phyloP scores from a whole-genome alignment of 2,888 invertebrate genomes.

The Masnerella sp. region DNA sequence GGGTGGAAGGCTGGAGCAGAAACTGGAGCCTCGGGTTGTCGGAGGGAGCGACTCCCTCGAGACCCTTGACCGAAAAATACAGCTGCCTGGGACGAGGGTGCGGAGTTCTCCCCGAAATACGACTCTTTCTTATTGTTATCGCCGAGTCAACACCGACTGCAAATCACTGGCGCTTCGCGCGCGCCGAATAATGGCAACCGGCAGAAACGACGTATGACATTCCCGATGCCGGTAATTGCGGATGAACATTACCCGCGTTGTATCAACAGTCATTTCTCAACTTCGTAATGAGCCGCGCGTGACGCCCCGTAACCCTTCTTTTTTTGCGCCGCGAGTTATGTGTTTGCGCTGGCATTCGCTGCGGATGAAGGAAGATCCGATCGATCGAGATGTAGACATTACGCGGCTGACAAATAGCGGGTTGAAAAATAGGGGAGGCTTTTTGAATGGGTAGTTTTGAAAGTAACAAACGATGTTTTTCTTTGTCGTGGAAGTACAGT shows the following conservation, averaged over 20 bases:
- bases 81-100: slow-evolving; percentile 63
- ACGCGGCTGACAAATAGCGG: slow-evolving; percentile 18
- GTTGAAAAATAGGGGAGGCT: neutral
- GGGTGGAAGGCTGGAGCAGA: slow-evolving; percentile 65
- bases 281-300: slow-evolving; percentile 25
- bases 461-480: no score
- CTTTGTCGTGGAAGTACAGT: no score
- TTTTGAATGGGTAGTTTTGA: no score
- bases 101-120: slow-evolving; percentile 58
- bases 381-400: slow-evolving; percentile 29
- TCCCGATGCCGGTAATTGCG: slow-evolving; percentile 21
- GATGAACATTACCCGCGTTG: slow-evolving; percentile 13
- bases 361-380: slow-evolving; percentile 27
- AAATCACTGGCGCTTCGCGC: slow-evolving; percentile 54
- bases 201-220: slow-evolving; percentile 24
- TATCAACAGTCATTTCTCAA: slow-evolving; percentile 41
- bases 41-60: slow-evolving; percentile 67
- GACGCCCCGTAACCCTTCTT: slow-evolving; percentile 31
- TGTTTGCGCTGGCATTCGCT: slow-evolving; percentile 31
- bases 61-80: slow-evolving; percentile 69
- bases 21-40: slow-evolving; percentile 54
- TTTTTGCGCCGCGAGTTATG: slow-evolving; percentile 19
- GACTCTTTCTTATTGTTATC: slow-evolving; percentile 61
- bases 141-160: slow-evolving; percentile 59
- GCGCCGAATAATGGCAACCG: slow-evolving; percentile 20